Base-by-base conservation (phyloP, 1,140 invertebrate species). In the Archivesica marissinica region DNA sequence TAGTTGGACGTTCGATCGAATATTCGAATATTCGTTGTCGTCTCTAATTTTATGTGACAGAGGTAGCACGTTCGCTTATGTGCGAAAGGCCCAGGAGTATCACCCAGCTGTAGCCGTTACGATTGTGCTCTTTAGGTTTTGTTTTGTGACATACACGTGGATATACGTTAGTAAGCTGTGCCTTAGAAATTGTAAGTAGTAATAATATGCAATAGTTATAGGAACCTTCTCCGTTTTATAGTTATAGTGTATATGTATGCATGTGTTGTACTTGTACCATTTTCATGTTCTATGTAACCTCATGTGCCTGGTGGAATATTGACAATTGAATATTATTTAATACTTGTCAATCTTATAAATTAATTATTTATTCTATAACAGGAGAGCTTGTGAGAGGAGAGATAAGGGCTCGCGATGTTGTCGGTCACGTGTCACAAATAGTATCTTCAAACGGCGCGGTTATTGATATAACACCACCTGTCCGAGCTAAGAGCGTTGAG, bases 361-460 rank as follows among this genome's bases (percentile, higher is more conserved):
- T 38, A 41, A 39, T 20, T 33, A 38, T 30, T 13, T 38, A n/a
- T 20, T 15, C 9, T n/a, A 20, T 0, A 35, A 47, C 23, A 17
- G 44, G 15, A n/a, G 20, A n/a, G 11, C 11, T 30, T 28, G 50
- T 74, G 11, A 33, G 33, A 9, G n/a, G 56, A 0, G 28, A 56
- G 23, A 11, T n/a, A 33, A n/a, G n/a, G n/a, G n/a, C n/a, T n/a
- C n/a, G n/a, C n/a, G n/a, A n/a, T n/a, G n/a, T n/a, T n/a, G n/a
- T 20, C 25, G 70, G 70, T 15, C 44, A 44, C 35, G 25, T 35
- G 25, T 74, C 70, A 47, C 6, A 3, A 1, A 9, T 47, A 47
- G 70, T 64, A 68, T 52, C 78, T 33, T 89, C 88, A 44, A 80
- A 89, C 81, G 88, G 88, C 17, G 59, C 88, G 4, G 59, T 66